Percentiles rank a stretch among this genome's conserved stretches.
Evolutionary conservation across 1,140 invertebrate genomes (phyloP).

Genomic region (Euura lappo): DNA sequence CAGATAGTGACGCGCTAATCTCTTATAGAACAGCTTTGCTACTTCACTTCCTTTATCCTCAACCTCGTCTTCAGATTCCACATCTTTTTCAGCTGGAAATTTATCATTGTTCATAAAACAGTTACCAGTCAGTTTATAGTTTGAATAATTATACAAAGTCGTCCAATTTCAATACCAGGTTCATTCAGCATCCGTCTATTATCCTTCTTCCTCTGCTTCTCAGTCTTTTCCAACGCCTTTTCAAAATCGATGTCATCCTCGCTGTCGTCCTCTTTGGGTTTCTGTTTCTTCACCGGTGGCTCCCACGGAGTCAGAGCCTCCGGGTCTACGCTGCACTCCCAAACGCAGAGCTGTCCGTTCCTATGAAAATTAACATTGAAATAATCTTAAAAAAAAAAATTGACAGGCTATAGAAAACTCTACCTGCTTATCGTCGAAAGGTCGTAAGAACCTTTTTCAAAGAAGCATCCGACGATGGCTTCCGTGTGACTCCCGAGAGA

Average conservation of each 20-base stretch:
- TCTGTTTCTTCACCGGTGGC: conserved; percentile 57
- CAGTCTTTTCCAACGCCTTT: conserved; percentile 47
- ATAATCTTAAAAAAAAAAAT: conserved; percentile 16
- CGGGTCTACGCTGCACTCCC: conserved; percentile 82
- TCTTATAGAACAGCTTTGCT: conserved; percentile 72
- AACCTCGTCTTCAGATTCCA: conserved; percentile 20
- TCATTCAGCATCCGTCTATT: conserved; percentile 15
- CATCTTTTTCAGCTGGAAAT: conserved; percentile 18
- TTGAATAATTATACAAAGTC: background rate
- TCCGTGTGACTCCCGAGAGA: conserved; percentile 84
- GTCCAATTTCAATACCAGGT: conserved; percentile 31
- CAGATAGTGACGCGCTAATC: conserved; percentile 74
- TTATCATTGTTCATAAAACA: background rate
- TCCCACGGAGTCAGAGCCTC: conserved; percentile 66
- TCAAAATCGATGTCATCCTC: conserved; percentile 57
- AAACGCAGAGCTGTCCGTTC: conserved; percentile 80
- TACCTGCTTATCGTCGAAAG: conserved; percentile 77
- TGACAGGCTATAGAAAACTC: conserved; percentile 10
- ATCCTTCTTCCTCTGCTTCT: conserved; percentile 43
- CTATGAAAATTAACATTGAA: conserved; percentile 46
- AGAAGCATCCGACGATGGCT: conserved; percentile 82
- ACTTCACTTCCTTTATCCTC: conserved; percentile 34
- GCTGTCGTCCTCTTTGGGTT: conserved; percentile 55
- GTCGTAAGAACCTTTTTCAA: conserved; percentile 86
- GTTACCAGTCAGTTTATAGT: background rate